Base-by-base conservation (phyloP, 2,888 invertebrate genomes). In the Kryphioiulus occultus region DNA sequence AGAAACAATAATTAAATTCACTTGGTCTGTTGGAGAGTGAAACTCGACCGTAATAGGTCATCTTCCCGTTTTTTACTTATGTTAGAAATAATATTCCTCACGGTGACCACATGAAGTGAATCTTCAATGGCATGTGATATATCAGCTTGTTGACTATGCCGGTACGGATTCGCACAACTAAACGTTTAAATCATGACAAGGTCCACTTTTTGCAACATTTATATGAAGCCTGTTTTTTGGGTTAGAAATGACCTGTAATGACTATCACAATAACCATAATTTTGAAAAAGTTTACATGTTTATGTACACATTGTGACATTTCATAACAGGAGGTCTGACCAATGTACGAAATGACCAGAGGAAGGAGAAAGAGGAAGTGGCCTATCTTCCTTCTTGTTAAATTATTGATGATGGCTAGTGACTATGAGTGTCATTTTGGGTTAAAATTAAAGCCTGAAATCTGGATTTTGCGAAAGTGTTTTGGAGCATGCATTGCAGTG, bases 1-100 rank as follows among this genome's bases (percentile, higher is more conserved):
- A n/a, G 53, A 53, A 53, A 53, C 53, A 19, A 59, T 68, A 68
- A 68, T 68, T 68, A 68, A 26, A 26, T 68, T 68, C 59, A 59
- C 26, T 5, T 26, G 26, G 12, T n/a, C 68, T 26, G 68, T 26
- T 68, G 68, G 26, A 26, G 68, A 68, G 68, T 68, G 68, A 68
- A 68, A 68, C 26, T 68, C 9, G 22, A 68, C 68, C n/a, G 53
- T 53, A 53, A n/a, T 53, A 1, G 53, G 53, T 53, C 68, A 26
- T 68, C 2, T 68, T 12, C n/a, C 44, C 5, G 44, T 9, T 44
- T 44, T 44, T 9, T 44, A 12, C 10, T 5, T 9, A 39, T 39
- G 39, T 39, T 59, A 3, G n/a, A 59, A 22, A n/a, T 59, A 10
- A 5, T n/a, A 59, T 59, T 22, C 5, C 3, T 59, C 59, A n/a